These are phyloP conservation scores for Eledona agricola DNA, from an alignment of 2,888 invertebrate species.

Conservation along the genomic window DNA sequence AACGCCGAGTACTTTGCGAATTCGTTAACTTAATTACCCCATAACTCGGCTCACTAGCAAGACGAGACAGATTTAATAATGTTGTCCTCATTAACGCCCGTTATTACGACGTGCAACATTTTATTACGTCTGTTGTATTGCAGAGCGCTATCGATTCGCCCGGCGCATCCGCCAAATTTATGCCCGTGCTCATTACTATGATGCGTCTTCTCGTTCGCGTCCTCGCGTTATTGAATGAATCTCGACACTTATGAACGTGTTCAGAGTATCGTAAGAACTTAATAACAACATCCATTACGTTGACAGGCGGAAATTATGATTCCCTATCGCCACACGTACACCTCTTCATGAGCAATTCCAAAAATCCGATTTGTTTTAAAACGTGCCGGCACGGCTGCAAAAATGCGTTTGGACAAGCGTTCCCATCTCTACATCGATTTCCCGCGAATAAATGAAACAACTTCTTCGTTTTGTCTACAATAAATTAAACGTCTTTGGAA, in stretches of 20 bases:
- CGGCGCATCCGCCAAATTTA: too few species aligned
- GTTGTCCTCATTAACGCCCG: constrained; percentile 13
- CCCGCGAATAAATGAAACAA: too few species aligned
- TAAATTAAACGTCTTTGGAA: too few species aligned
- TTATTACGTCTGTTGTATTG: too few species aligned
- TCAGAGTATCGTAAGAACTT: constrained; percentile 38
- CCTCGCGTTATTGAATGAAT: constrained; percentile 24
- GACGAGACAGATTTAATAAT: constrained; percentile 22
- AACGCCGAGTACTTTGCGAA: constrained; percentile 25
- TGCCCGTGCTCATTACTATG: neutral
- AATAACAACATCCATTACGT: constrained; percentile 53
- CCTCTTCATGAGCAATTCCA: constrained; percentile 42
- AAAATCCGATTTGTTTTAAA: constrained; percentile 38
- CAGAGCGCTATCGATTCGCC: too few species aligned
- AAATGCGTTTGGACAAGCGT: neutral
- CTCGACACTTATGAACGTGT: constrained; percentile 34
- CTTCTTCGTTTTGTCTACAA: too few species aligned
- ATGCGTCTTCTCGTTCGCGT: neutral
- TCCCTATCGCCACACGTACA: constrained; percentile 48
- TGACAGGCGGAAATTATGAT: constrained; percentile 53
- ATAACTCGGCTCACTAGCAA: constrained; percentile 14
- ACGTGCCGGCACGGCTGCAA: constrained; percentile 1
- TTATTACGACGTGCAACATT: constrained; percentile 8
- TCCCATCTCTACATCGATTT: neutral
- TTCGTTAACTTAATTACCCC: constrained; percentile 26